Conservation (phyloP, 2,888 invertebrate genomes). For the Andrena camellia region DNA sequence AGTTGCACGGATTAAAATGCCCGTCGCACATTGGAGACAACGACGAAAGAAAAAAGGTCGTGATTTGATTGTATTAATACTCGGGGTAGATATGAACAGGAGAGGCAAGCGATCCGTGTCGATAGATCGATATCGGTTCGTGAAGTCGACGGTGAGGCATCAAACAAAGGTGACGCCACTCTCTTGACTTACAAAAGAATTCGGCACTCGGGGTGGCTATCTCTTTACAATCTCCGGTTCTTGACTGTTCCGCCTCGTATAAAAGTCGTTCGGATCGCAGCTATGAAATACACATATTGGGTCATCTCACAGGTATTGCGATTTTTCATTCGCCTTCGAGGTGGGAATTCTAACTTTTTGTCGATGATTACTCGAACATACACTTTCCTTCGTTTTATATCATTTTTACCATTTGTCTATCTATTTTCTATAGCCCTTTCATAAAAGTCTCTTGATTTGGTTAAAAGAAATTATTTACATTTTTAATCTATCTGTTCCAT, state of each 20-base stretch:
- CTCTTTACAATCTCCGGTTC: slow-evolving; percentile 72
- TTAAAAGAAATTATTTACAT: no score
- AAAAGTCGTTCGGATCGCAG: slow-evolving; percentile 19
- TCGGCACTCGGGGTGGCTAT: slow-evolving; percentile 79
- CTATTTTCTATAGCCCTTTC: neutral
- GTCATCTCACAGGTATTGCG: neutral
- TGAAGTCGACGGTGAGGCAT: slow-evolving; percentile 74
- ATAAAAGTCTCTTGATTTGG: neutral
- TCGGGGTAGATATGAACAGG: slow-evolving; percentile 28
- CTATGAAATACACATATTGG: neutral
- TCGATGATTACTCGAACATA: neutral
- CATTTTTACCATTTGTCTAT: neutral
- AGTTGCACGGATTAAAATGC: neutral
- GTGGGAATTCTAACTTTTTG: neutral
- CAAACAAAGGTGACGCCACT: slow-evolving; percentile 73
- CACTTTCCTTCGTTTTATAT: neutral
- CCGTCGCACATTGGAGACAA: slow-evolving; percentile 10
- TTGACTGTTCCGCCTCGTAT: slow-evolving; percentile 52
- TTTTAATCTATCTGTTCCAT: no score
- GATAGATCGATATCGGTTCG: slow-evolving; percentile 76
- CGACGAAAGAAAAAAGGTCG: neutral
- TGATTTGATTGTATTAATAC: slow-evolving; percentile 61
- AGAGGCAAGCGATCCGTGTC: slow-evolving; percentile 71
- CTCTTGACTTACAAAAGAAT: slow-evolving; percentile 75
- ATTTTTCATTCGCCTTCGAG: neutral